Percentiles rank a stretch among this genome's conserved stretches.
Evolutionary conservation across 2,797 vertebrate species (phyloP).

Genomic region (Cossypha caffra): DNA sequence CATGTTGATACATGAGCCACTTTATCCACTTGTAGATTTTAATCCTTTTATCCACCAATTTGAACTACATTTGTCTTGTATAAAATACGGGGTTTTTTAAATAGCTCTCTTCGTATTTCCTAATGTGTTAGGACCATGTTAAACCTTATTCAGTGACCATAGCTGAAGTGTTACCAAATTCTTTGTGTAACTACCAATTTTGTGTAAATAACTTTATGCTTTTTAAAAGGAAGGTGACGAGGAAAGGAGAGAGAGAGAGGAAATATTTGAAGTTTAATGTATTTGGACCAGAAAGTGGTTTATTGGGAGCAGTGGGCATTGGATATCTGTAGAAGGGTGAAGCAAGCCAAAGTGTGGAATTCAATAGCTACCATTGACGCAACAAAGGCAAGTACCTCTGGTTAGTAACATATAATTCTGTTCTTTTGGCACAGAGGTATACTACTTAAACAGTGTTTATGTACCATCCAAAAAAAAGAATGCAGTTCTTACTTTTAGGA

Average conservation of each 20-base stretch:
- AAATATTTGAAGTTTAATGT: not conserved
- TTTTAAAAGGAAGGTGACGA: not conserved
- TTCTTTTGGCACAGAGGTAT: not conserved
- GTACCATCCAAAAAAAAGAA: not conserved
- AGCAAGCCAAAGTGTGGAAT: not conserved
- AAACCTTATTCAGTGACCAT: not conserved
- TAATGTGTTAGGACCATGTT: not conserved
- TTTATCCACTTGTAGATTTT: not conserved
- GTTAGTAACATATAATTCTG: constrained; percentile 47
- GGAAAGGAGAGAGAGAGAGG: not conserved
- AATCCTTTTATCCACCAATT: not conserved
- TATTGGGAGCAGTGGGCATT: not conserved
- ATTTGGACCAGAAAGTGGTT: not conserved
- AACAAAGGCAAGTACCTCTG: constrained; percentile 57
- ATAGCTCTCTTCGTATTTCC: not conserved
- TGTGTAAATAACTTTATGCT: not conserved
- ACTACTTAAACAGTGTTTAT: not conserved
- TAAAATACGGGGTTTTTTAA: not conserved
- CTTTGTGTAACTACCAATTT: not conserved
- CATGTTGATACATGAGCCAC: not conserved
- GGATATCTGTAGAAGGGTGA: not conserved
- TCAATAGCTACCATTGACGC: constrained; percentile 40
- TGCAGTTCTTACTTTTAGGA: not conserved
- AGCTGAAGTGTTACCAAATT: not conserved
- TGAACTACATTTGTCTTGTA: not conserved